Percentiles rank a stretch among this genome's conserved stretches.
phyloP scores from a whole-genome alignment of 2,888 invertebrate species.

The Cotesia congregata region DNA sequence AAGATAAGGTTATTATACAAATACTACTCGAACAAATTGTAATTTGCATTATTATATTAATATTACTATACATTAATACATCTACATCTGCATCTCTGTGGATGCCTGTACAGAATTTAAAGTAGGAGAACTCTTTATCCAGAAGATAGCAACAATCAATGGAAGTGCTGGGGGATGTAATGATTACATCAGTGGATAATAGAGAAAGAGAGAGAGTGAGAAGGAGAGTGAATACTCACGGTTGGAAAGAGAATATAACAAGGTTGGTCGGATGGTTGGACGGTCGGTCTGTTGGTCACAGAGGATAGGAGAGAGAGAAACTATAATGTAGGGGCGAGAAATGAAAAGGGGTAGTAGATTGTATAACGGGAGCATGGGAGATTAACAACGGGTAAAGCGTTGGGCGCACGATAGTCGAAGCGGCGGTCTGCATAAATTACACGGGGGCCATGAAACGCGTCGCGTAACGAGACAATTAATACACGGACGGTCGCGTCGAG shows the following conservation, averaged over 20 bases:
- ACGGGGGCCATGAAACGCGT: constrained; percentile 52
- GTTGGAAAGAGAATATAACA: constrained; percentile 1
- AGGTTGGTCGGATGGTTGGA: not conserved
- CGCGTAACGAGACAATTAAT: constrained; percentile 65
- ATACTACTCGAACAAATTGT: too few species aligned
- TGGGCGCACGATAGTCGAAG: constrained; percentile 49
- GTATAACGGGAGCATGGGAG: constrained; percentile 22
- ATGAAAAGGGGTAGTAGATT: constrained; percentile 7
- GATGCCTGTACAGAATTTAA: not conserved
- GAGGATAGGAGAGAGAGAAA: not conserved
- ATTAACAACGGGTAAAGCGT: constrained; percentile 45
- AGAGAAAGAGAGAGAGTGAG: not conserved
- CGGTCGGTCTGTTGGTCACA: not conserved
- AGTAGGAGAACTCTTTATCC: not conserved
- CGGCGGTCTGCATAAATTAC: constrained; percentile 47
- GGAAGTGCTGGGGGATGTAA: not conserved
- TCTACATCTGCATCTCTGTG: too few species aligned
- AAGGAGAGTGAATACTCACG: not conserved
- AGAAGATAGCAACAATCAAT: not conserved
- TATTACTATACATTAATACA: too few species aligned
- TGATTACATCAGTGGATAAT: not conserved
- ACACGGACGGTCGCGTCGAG: constrained; percentile 54
- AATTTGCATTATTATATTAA: too few species aligned
- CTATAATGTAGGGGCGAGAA: not conserved
- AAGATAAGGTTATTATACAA: too few species aligned